A percentile compares a stretch with the other conserved stretches of the same genome.
phyloP scores from a whole-genome alignment of 2,797 vertebrate species.

The Pachyuromys duprasi region DNA sequence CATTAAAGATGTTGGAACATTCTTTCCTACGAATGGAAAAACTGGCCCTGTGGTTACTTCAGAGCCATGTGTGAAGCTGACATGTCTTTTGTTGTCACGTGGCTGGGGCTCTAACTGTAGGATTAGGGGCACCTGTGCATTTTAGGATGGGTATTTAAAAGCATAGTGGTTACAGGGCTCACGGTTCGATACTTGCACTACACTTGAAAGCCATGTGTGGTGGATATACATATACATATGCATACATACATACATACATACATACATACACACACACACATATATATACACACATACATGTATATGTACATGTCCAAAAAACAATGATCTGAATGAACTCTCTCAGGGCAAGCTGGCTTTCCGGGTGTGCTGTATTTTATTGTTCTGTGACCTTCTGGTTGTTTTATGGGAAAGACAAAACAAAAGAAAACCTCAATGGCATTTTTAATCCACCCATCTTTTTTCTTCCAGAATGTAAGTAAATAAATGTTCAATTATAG shows the following conservation, averaged over 20 bases:
- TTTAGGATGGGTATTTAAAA: conserved; percentile 67
- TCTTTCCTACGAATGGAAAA: conserved; percentile 69
- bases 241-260: neutral
- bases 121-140: neutral
- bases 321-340: neutral
- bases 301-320: neutral
- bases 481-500: conserved; percentile 44
- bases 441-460: conserved; percentile 46
- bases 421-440: neutral
- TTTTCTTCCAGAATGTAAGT: conserved; percentile 42
- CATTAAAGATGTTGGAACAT: conserved; percentile 72
- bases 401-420: conserved; percentile 5
- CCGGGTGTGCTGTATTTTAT: conserved; percentile 20
- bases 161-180: conserved; percentile 38
- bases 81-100: conserved; percentile 67
- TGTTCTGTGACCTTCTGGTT: neutral
- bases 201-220: neutral
- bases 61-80: conserved; percentile 49
- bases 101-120: conserved; percentile 18
- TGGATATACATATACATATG: neutral
- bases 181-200: neutral
- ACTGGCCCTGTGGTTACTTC: conserved; percentile 56
- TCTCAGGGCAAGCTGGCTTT: conserved; percentile 28
- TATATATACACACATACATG: neutral
- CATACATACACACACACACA: no score